phyloP scores from a whole-genome alignment of 2,113 vertebrate species.

The Steatornis caripensis region DNA sequence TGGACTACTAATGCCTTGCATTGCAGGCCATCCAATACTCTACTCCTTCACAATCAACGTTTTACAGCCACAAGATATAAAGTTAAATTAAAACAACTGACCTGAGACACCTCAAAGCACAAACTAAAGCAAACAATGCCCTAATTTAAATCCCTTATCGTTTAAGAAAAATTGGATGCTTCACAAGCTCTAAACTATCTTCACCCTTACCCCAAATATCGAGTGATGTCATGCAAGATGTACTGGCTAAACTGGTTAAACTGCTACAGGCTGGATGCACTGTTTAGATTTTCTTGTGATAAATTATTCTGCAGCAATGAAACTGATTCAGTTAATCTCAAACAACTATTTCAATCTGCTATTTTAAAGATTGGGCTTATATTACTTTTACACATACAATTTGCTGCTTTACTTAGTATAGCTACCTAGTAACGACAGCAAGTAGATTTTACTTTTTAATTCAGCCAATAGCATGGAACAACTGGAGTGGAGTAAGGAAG shows the following conservation, averaged over 20 bases:
- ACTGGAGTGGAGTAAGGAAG: neutral
- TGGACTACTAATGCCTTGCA: neutral
- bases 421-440: neutral
- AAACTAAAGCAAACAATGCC: neutral
- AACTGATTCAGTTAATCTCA: neutral
- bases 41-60: neutral
- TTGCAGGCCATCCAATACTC: neutral
- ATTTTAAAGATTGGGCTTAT: neutral
- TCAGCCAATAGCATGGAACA: neutral
- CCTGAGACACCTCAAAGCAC: neutral
- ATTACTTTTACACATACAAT: neutral
- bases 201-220: conserved; percentile 55
- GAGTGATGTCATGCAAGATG: conserved; percentile 20
- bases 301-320: conserved; percentile 7
- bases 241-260: conserved; percentile 61
- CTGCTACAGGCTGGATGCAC: conserved; percentile 6
- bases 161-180: neutral
- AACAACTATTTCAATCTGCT: neutral
- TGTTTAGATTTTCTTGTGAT: conserved; percentile 31
- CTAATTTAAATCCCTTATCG: neutral
- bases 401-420: neutral
- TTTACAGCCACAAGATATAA: neutral
- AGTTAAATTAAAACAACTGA: neutral
- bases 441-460: neutral
- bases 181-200: conserved; percentile 5